These are phyloP conservation scores for Helicoverpa armigera DNA, from an alignment of 1,140 invertebrate genomes.

Conservation along the genomic window DNA sequence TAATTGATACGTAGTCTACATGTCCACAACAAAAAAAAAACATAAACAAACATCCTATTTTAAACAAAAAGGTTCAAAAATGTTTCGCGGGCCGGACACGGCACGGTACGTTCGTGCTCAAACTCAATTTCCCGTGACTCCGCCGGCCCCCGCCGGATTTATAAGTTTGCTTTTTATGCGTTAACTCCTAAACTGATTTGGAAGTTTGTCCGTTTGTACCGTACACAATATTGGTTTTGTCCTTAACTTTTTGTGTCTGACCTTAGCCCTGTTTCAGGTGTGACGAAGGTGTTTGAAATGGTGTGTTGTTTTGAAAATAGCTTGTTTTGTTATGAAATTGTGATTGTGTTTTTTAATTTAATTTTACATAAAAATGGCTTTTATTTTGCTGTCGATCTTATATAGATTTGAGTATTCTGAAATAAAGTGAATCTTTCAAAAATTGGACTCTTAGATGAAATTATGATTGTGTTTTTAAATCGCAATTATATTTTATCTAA, in stretches of 20 bases:
- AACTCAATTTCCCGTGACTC: constrained; percentile 46
- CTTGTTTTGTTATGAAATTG: background rate
- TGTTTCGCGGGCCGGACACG: background rate
- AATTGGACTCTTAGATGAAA: too few species aligned
- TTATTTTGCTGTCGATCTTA: too few species aligned
- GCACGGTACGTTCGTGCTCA: constrained; percentile 17
- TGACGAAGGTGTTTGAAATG: constrained; percentile 10
- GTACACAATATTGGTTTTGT: constrained; percentile 48
- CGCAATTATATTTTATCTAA: too few species aligned
- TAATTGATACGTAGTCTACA: too few species aligned
- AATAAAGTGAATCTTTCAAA: too few species aligned
- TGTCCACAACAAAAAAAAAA: background rate
- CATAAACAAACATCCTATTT: background rate
- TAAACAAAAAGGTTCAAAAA: background rate
- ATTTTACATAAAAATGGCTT: too few species aligned
- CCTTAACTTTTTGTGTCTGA: constrained; percentile 38
- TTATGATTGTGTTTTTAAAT: too few species aligned
- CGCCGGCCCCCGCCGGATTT: constrained; percentile 31
- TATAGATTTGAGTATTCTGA: too few species aligned
- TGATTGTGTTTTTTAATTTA: too few species aligned
- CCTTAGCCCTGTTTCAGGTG: constrained; percentile 6
- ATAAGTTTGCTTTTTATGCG: constrained; percentile 51
- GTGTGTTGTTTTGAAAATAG: background rate
- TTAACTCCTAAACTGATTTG: constrained; percentile 51
- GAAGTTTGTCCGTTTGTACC: constrained; percentile 31